phyloP scores from a whole-genome alignment of 2,113 vertebrate species.

The Colinus virginianus region DNA sequence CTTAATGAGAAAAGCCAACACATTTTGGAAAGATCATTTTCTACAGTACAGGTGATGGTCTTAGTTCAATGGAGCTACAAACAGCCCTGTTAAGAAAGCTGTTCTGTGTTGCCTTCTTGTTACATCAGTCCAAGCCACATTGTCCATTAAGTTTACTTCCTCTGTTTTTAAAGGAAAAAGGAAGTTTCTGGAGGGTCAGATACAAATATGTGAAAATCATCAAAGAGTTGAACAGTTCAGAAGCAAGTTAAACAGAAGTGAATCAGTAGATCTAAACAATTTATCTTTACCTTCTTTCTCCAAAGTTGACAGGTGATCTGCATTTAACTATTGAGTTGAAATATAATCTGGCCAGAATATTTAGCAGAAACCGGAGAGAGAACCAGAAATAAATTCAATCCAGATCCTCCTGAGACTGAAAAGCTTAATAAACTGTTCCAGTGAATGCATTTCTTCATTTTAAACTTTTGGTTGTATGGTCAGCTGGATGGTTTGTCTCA shows the following conservation, averaged over 20 bases:
- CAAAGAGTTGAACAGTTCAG: neutral
- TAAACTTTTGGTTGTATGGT: neutral
- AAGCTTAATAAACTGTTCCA: neutral
- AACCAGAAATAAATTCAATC: neutral
- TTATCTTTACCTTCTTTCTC: neutral
- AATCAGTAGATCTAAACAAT: neutral
- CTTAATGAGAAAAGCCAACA: neutral
- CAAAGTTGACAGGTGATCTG: neutral
- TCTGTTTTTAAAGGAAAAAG: neutral
- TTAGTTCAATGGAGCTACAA: neutral
- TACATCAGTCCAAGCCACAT: neutral
- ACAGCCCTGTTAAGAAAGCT: neutral
- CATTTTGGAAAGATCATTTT: neutral
- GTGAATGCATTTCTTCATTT: constrained; percentile 2
- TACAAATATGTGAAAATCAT: neutral
- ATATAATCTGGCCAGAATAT: neutral
- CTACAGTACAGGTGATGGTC: neutral
- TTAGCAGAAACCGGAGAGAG: neutral
- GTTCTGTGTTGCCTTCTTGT: neutral
- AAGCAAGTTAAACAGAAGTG: neutral
- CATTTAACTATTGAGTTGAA: neutral
- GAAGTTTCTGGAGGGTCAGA: neutral
- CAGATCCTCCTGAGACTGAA: neutral
- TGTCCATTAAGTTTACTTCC: neutral
- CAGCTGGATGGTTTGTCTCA: neutral